A percentile compares a stretch with the other conserved stretches of the same genome.
These are phyloP conservation scores for Dynastes hyllus DNA, from an alignment of 2,888 invertebrate species.

Conservation along the genomic window DNA sequence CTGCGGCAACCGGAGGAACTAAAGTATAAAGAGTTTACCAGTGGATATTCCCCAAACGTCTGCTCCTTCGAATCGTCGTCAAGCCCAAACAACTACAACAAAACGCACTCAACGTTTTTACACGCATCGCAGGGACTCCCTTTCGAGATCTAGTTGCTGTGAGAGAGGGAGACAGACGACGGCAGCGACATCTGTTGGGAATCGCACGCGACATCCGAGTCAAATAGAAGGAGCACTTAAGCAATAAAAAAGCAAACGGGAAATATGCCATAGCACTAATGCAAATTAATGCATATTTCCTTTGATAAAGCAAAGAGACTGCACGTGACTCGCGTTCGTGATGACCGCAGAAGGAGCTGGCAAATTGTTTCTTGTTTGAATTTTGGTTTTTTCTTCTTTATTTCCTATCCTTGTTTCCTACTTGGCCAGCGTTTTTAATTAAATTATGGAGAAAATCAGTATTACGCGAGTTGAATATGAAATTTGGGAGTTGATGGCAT, in stretches of 20 bases:
- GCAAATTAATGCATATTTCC: conserved; percentile 40
- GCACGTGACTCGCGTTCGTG: conserved; percentile 2
- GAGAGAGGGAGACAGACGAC: neutral
- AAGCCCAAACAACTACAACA: conserved; percentile 28
- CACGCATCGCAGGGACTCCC: neutral
- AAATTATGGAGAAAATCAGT: conserved; percentile 4
- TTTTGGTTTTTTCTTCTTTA: no score
- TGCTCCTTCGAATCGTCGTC: neutral
- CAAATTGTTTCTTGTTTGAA: conserved; percentile 5
- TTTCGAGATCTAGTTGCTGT: neutral
- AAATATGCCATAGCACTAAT: conserved; percentile 11
- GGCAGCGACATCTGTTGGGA: conserved; percentile 27
- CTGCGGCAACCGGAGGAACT: conserved; percentile 4
- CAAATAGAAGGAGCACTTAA: conserved; percentile 7
- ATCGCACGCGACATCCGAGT: conserved; percentile 42
- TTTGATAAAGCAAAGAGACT: conserved; percentile 24
- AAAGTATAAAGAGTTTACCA: neutral
- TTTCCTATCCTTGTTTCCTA: neutral
- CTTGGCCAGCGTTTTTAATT: conserved; percentile 9
- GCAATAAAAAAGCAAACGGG: conserved; percentile 11
- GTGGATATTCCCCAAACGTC: neutral
- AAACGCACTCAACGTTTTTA: conserved; percentile 42
- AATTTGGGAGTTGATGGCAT: neutral
- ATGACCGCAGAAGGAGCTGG: neutral
- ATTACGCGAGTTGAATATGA: neutral